Conservation (phyloP, 2,797 vertebrate species). For the Anguilla anguilla region DNA sequence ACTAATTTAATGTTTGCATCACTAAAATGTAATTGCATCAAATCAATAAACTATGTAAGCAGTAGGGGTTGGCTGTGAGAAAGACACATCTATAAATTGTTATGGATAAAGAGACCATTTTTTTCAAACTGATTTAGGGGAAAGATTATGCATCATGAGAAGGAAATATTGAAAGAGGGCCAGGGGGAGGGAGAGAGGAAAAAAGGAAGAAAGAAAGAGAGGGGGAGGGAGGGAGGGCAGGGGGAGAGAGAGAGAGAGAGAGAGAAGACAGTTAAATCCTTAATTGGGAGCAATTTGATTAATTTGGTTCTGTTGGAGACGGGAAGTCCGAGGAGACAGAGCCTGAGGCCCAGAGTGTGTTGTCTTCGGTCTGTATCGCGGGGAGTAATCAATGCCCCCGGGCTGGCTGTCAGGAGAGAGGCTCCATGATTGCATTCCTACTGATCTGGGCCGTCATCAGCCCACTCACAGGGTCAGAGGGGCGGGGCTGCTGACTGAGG, state of each 20-base stretch:
- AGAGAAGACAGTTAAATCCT: constrained; percentile 64
- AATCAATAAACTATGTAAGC: neutral
- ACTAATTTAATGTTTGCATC: neutral
- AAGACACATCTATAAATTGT: neutral
- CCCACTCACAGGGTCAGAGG: constrained; percentile 67
- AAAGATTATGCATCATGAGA: constrained; percentile 49
- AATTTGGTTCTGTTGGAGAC: constrained; percentile 71
- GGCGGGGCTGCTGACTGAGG: constrained; percentile 43
- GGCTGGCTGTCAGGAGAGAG: constrained; percentile 72
- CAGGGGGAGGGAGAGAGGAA: constrained; percentile 38
- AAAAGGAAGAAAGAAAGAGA: constrained; percentile 18
- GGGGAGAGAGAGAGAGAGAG: constrained; percentile 41
- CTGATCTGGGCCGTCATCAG: constrained; percentile 68
- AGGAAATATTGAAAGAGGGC: constrained; percentile 26
- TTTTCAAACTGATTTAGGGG: constrained; percentile 32
- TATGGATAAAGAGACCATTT: neutral
- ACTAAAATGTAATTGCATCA: neutral
- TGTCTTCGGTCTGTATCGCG: constrained; percentile 73
- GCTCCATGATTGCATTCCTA: constrained; percentile 73
- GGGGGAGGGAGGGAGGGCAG: constrained; percentile 36
- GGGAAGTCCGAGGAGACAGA: constrained; percentile 65
- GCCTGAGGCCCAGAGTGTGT: constrained; percentile 68
- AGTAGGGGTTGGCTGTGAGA: neutral
- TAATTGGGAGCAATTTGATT: constrained; percentile 74
- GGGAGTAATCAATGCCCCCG: constrained; percentile 72